A percentile compares a stretch with the other conserved stretches of the same genome.
Conservation (phyloP, 2,888 invertebrate genomes). For the Beris morrisii region DNA sequence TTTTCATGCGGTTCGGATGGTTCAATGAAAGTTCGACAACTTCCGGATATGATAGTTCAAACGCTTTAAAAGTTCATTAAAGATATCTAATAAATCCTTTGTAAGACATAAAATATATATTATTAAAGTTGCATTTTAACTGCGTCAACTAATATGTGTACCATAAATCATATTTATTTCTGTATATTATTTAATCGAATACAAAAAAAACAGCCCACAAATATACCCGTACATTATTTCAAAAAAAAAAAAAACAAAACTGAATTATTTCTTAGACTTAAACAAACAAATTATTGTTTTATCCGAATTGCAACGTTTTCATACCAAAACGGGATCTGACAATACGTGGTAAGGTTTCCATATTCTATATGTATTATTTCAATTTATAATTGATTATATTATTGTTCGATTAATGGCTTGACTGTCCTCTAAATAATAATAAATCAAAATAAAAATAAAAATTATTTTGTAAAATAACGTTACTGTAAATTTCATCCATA, state of each 20-base stretch:
- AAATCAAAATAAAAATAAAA: conserved; percentile 3
- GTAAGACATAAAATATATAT: conserved; percentile 2
- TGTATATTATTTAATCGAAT: conserved; percentile 21
- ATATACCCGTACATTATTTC: neutral
- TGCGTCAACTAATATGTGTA: conserved; percentile 15
- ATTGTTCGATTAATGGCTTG: conserved; percentile 18
- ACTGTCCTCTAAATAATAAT: conserved; percentile 24
- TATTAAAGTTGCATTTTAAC: conserved; percentile 19
- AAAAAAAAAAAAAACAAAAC: neutral
- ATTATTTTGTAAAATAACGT: conserved; percentile 30
- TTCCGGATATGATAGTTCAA: conserved; percentile 73
- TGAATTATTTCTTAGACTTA: neutral
- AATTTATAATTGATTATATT: conserved; percentile 30
- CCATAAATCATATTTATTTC: conserved; percentile 29
- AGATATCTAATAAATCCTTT: conserved; percentile 9
- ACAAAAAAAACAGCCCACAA: conserved; percentile 7
- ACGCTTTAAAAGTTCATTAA: conserved; percentile 57
- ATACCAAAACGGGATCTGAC: conserved; percentile 26
- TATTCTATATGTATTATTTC: conserved; percentile 31
- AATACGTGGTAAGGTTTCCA: conserved; percentile 30
- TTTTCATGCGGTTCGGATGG: conserved; percentile 99
- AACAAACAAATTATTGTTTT: neutral
- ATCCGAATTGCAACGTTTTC: conserved; percentile 12
- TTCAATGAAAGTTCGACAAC: conserved; percentile 93
- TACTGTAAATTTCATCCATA: conserved; percentile 22